Evolutionary conservation across 2,797 vertebrate species (phyloP).

Genomic region (Onychomys torridus): DNA sequence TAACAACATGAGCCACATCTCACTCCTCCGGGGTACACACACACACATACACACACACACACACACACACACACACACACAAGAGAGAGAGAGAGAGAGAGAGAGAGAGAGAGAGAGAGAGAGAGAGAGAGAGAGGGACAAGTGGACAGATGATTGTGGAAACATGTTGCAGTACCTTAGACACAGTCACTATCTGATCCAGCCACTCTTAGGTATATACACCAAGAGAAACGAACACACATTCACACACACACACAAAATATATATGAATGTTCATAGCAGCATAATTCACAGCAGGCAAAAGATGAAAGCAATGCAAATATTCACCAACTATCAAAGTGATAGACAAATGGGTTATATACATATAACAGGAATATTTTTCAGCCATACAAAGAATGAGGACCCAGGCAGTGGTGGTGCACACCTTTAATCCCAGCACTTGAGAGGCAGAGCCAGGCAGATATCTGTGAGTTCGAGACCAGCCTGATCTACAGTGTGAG

Average conservation of each 20-base stretch:
- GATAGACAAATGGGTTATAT: not conserved
- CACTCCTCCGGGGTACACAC: not conserved
- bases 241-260: not conserved
- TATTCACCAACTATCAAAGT: not conserved
- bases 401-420: no score
- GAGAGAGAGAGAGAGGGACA: no score
- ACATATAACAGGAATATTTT: not conserved
- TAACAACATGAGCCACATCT: not conserved
- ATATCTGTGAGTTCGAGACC: no score
- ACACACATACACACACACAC: not conserved
- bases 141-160: not conserved
- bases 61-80: not conserved
- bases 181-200: not conserved
- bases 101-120: no score
- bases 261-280: not conserved
- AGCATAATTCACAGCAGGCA: not conserved
- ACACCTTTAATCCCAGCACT: no score
- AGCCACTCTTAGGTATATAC: not conserved
- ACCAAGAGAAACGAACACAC: not conserved
- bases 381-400: not conserved
- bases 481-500: no score
- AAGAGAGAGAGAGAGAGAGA: no score
- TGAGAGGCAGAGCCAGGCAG: no score
- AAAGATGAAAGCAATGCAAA: not conserved
- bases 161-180: not conserved